These are phyloP conservation scores for Acanthaster planci DNA, from an alignment of 35 echinoderm and acorn worm species.

Conservation along the genomic window DNA sequence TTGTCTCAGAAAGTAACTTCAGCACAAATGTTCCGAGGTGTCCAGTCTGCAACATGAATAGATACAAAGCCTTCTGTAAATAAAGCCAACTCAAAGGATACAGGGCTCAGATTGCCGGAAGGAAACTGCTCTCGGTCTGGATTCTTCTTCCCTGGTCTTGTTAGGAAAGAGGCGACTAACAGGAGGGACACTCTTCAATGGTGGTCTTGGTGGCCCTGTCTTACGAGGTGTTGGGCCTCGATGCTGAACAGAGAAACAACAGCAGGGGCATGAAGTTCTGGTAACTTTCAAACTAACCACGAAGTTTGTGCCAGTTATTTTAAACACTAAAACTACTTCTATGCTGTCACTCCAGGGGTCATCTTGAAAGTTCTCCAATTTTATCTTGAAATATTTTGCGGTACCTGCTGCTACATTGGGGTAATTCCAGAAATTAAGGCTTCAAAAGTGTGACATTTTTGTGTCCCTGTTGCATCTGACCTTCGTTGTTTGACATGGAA, in stretches of 20 bases:
- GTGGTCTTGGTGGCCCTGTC: conserved; percentile 56
- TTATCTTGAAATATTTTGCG: too few relatives aligned
- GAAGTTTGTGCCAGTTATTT: not conserved
- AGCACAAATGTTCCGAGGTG: too few relatives aligned
- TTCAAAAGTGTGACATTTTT: too few relatives aligned
- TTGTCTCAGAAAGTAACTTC: too few relatives aligned
- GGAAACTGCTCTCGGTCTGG: conserved; percentile 60
- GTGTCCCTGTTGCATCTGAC: too few relatives aligned
- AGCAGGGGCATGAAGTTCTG: not conserved
- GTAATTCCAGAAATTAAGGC: too few relatives aligned
- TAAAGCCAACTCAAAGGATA: too few relatives aligned
- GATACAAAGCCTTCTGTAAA: too few relatives aligned
- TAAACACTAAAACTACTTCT: not conserved
- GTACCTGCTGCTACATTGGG: not conserved
- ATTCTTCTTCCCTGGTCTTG: conserved; percentile 56
- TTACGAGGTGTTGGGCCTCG: conserved; percentile 49
- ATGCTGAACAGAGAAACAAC: conserved; percentile 47
- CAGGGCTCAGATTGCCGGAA: conserved; percentile 53
- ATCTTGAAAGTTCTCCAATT: not conserved
- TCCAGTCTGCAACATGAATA: too few relatives aligned
- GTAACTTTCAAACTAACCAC: not conserved
- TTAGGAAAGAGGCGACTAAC: conserved; percentile 86
- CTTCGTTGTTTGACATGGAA: too few relatives aligned
- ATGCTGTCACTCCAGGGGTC: not conserved
- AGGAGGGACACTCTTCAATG: conserved; percentile 81